Conservation (phyloP, 2,113 vertebrate genomes). For the Ia io region DNA sequence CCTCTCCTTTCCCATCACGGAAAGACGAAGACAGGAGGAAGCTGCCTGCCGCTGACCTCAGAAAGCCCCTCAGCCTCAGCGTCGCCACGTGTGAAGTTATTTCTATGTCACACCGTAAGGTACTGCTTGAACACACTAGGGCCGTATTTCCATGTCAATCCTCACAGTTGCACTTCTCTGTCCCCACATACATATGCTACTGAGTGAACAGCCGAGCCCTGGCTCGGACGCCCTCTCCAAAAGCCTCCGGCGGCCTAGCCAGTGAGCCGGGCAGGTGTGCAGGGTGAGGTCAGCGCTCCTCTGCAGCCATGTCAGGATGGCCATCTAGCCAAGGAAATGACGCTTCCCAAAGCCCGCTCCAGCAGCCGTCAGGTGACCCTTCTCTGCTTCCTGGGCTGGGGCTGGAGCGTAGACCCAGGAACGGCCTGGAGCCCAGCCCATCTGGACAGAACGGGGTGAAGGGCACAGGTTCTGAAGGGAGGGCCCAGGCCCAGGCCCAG, state of each 20-base stretch:
- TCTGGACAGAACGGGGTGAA: background rate
- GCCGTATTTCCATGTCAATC: background rate
- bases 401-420: background rate
- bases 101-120: background rate
- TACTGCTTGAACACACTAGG: background rate
- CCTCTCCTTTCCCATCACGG: background rate
- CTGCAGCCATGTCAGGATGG: background rate
- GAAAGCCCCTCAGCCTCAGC: background rate
- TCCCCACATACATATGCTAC: fast-evolving
- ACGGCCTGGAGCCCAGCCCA: background rate
- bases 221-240: background rate
- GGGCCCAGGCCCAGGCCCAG: too few species aligned
- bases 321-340: background rate
- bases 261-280: background rate
- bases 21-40: background rate
- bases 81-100: fast-evolving
- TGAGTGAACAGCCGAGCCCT: fast-evolving
- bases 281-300: background rate
- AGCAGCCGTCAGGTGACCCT: background rate
- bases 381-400: background rate
- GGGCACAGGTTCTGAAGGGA: background rate
- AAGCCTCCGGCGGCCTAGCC: background rate
- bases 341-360: background rate
- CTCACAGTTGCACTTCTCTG: background rate
- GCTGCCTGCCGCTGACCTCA: background rate